Conservation (phyloP, 2,797 vertebrate species). For the Acanthurus tractus region DNA sequence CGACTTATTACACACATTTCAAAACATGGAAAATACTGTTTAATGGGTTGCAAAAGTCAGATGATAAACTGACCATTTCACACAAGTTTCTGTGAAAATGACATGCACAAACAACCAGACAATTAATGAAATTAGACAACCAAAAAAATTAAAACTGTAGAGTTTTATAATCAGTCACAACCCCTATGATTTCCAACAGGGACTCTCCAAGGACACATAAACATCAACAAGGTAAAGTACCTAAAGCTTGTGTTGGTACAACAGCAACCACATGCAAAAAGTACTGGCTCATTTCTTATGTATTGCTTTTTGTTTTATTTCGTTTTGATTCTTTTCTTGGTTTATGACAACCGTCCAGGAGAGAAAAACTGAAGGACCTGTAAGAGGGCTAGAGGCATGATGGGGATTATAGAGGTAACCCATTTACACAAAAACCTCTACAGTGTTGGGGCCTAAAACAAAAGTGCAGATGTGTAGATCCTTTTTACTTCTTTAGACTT, state of each 20-base stretch:
- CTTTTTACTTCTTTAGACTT: not conserved
- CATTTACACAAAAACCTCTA: not conserved
- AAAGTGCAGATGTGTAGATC: not conserved
- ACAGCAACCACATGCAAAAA: slow-evolving; percentile 1
- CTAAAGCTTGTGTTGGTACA: slow-evolving; percentile 1
- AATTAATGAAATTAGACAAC: not conserved
- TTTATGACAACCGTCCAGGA: not conserved
- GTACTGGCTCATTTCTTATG: not conserved
- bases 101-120: slow-evolving; percentile 4
- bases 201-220: slow-evolving; percentile 7
- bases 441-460: not conserved
- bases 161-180: slow-evolving; percentile 5
- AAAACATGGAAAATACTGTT: slow-evolving; percentile 29
- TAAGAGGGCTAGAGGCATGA: not conserved
- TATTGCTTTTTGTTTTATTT: slow-evolving; percentile 2
- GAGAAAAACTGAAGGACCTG: not conserved
- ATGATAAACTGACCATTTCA: not conserved
- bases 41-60: slow-evolving; percentile 5
- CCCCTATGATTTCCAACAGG: not conserved
- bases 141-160: not conserved
- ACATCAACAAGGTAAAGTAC: slow-evolving; percentile 33
- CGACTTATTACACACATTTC: slow-evolving; percentile 32
- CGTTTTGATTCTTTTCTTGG: too few species aligned
- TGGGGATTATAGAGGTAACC: not conserved
- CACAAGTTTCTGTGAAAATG: not conserved